Evolutionary conservation across 2,797 vertebrate species (phyloP).

Genomic region (Spea hammondii): DNA sequence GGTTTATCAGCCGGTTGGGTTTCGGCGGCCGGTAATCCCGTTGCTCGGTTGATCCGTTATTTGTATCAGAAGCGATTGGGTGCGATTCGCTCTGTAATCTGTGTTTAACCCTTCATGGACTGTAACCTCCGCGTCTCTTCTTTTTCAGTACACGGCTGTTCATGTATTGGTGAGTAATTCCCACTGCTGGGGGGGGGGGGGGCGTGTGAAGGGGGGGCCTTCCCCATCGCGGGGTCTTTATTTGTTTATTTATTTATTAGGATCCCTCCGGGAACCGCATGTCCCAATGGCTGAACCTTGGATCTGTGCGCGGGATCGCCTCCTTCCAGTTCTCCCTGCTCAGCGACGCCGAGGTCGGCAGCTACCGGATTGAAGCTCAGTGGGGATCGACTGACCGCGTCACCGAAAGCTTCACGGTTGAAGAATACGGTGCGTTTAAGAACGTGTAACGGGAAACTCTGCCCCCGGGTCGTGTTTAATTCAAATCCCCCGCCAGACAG

Average conservation of each 20-base stretch:
- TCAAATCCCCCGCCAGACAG: no score
- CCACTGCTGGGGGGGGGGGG: no score
- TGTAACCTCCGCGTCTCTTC: background rate
- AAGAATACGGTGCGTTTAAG: slow-evolving; percentile 15
- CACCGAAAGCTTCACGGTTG: background rate
- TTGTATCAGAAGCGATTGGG: background rate
- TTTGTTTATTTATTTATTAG: background rate
- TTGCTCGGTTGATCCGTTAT: background rate
- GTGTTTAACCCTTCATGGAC: background rate
- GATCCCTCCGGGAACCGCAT: slow-evolving; percentile 21
- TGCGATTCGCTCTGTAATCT: background rate
- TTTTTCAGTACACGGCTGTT: slow-evolving; percentile 6
- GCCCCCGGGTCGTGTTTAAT: no score
- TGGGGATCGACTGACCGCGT: background rate
- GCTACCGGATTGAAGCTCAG: background rate
- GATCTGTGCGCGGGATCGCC: background rate
- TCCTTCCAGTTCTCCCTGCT: background rate
- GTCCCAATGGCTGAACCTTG: background rate
- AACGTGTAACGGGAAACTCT: background rate
- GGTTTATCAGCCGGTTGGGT: background rate
- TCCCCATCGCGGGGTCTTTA: background rate
- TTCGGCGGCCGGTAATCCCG: background rate
- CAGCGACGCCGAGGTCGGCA: background rate
- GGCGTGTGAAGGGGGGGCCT: no score
- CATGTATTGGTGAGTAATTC: slow-evolving; percentile 5